Evolutionary conservation across 2,113 vertebrate species (phyloP).

Genomic region (Grammomys surdaster): DNA sequence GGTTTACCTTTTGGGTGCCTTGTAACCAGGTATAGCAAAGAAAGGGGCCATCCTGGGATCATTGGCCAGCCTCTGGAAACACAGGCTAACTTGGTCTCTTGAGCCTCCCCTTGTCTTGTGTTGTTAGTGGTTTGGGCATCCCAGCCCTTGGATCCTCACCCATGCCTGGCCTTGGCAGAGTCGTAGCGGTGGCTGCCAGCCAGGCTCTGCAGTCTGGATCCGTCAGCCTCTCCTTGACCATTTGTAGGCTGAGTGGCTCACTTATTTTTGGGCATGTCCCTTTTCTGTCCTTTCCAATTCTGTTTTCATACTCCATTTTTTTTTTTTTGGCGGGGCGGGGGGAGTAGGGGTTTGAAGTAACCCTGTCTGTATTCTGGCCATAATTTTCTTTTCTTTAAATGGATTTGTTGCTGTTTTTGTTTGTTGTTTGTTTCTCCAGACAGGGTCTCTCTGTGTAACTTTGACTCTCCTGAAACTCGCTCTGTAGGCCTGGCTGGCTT

Average conservation of each 20-base stretch:
- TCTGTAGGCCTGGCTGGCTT: not conserved
- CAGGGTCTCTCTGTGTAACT: not conserved
- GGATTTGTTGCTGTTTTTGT: not conserved
- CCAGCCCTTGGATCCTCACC: not conserved
- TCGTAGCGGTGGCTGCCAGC: not conserved
- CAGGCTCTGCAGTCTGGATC: not conserved
- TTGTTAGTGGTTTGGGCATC: not conserved
- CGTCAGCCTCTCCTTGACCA: not conserved
- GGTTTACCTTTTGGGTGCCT: not conserved
- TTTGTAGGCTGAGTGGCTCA: not conserved
- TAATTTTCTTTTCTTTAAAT: not conserved
- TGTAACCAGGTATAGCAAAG: not conserved
- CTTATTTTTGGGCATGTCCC: not conserved
- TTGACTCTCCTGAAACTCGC: not conserved
- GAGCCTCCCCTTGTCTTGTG: not conserved
- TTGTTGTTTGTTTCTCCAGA: not conserved
- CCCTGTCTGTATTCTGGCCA: not conserved
- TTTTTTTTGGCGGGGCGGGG: not conserved
- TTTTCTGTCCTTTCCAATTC: not conserved
- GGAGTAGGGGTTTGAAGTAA: not conserved
- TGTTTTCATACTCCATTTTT: not conserved
- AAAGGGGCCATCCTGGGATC: not conserved
- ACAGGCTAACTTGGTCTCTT: not conserved
- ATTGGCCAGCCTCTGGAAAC: not conserved
- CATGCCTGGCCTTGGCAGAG: not conserved